Evolutionary conservation across 53 echinoderm and acorn worm genomes (phyloP), one percentile per base, ranked within the genome.

Genomic region (Actinopyga echinites): DNA sequence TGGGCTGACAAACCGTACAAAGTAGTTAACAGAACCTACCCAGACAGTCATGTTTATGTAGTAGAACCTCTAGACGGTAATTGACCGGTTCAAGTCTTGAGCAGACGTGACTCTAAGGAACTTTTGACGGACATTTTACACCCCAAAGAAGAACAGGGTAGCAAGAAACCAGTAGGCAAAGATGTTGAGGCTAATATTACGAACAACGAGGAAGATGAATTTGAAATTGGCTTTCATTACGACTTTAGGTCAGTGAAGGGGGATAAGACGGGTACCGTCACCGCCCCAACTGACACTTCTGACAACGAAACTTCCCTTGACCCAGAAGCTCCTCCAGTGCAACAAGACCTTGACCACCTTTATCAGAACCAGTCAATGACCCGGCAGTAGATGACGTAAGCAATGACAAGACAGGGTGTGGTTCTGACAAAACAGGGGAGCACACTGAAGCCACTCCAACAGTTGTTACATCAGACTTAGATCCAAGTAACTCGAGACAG

Each of bases 381-480:
- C 15, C 1, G 29, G 5, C 12, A 5, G 30, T 43, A 26, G 6
- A 36, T 6, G 10, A 58, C 5, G 30, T 3, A 8, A 8, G 31
- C 11, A 5, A 25, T 56, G 38, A 35, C 35, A 28, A 45, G 6
- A 34, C 4, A 82, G 64, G 31, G 28, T 30, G 67, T 85, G 85
- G 75, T 85, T 84, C 29, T 24, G 85, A 89, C 57, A 80, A 75
- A 89, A 85, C 85, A 85, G 85, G 85, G 85, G 80, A 89, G 89
- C 81, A 79, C 24, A 37, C 37, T 37, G 37, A n/a, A 67, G 4
- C 34, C 17, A 31, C 13, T 21, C 4, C 35, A 34, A 34, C 67
- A n/a, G n/a, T n/a, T n/a, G n/a, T n/a, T 19, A 67, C 34, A 5
- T 17, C 33, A 34, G 34, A 38, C 67, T 31, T 32, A n/a, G 67